These are phyloP conservation scores for Psittacula cyanocephala DNA, from an alignment of 2,113 vertebrate genomes.

Conservation along the genomic window DNA sequence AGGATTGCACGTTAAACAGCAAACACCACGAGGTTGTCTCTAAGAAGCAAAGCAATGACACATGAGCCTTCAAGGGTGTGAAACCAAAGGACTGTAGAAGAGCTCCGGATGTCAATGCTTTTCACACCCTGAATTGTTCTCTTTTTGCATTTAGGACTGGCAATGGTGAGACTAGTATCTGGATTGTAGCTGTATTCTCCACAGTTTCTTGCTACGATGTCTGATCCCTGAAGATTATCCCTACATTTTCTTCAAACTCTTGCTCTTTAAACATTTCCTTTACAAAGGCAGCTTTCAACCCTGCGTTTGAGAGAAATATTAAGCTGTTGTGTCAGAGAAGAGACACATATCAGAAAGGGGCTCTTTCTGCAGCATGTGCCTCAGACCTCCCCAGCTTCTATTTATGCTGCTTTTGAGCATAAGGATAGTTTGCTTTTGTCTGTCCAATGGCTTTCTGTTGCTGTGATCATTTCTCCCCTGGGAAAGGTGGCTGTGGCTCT, in stretches of 20 bases:
- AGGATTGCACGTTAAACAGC: background rate
- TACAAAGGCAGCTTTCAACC: slow-evolving; percentile 41
- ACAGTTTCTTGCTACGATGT: background rate
- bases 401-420: slow-evolving; percentile 27
- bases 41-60: background rate
- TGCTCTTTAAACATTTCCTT: slow-evolving; percentile 18
- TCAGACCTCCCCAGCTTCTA: slow-evolving; percentile 36
- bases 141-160: background rate
- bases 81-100: background rate
- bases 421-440: slow-evolving; percentile 10
- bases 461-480: slow-evolving; percentile 28
- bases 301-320: slow-evolving; percentile 13
- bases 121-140: background rate
- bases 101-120: background rate
- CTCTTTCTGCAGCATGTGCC: background rate
- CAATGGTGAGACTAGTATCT: background rate
- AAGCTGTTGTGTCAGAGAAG: slow-evolving; percentile 35
- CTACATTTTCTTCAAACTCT: background rate
- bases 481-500: background rate
- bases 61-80: background rate
- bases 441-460: slow-evolving; percentile 26
- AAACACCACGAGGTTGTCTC: accelerated
- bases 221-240: slow-evolving; percentile 47
- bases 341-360: background rate
- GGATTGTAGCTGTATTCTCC: background rate